Conservation (phyloP, 2,888 invertebrate species). For the Aethes cnicana region DNA sequence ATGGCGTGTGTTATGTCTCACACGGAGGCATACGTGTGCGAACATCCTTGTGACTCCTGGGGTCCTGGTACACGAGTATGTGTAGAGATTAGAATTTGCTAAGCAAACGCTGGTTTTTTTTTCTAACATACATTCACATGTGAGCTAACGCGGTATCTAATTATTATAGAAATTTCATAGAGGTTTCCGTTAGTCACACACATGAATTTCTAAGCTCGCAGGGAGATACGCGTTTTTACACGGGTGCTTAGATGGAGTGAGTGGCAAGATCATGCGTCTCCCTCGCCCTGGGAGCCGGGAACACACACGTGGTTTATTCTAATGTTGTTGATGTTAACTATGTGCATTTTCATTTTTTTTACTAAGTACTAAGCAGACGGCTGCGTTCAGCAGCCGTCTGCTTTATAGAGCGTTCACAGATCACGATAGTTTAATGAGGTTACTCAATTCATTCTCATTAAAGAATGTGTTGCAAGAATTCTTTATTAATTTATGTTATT, state of each 20-base stretch:
- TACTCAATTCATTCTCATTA: too few relatives aligned
- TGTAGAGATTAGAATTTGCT: conserved; percentile 82
- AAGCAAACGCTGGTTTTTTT: conserved; percentile 75
- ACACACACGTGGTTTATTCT: conserved; percentile 33
- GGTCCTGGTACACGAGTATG: conserved; percentile 77
- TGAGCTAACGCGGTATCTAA: conserved; percentile 31
- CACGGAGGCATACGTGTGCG: conserved; percentile 65
- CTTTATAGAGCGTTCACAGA: too few relatives aligned
- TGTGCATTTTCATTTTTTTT: neutral
- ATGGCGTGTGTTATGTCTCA: conserved; percentile 67
- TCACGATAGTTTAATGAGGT: too few relatives aligned
- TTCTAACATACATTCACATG: conserved; percentile 64
- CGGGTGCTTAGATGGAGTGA: conserved; percentile 36
- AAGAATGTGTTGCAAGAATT: too few relatives aligned
- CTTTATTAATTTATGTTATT: too few relatives aligned
- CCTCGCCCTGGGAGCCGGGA: conserved; percentile 31
- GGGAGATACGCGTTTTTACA: conserved; percentile 30
- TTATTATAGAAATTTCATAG: conserved; percentile 25
- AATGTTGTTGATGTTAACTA: neutral
- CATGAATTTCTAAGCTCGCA: conserved; percentile 32
- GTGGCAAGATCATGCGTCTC: conserved; percentile 32
- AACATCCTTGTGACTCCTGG: conserved; percentile 63
- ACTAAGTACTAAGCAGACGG: too few relatives aligned
- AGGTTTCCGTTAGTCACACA: conserved; percentile 27
- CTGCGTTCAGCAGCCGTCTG: too few relatives aligned